These are phyloP conservation scores for Bombus cullumanus DNA, from an alignment of 1,140 invertebrate species.

Conservation along the genomic window DNA sequence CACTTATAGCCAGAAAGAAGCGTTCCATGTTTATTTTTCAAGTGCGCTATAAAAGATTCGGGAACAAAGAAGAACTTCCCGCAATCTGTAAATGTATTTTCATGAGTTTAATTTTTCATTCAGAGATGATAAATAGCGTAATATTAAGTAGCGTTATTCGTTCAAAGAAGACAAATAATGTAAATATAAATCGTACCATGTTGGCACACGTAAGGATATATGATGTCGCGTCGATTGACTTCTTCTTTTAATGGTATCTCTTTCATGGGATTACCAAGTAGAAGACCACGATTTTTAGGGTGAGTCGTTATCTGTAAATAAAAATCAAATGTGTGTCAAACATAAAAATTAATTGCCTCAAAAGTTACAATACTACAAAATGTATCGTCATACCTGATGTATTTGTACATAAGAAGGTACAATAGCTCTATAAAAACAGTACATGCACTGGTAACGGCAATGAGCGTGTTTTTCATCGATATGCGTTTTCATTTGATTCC, in stretches of 20 bases:
- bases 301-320: conserved; percentile 53
- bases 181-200: conserved; percentile 63
- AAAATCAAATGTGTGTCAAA: not conserved
- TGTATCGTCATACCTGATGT: conserved; percentile 79
- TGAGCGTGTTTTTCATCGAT: conserved; percentile 81
- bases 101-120: not conserved
- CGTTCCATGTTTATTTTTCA: conserved; percentile 74
- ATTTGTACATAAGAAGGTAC: conserved; percentile 82
- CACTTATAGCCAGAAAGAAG: conserved; percentile 69
- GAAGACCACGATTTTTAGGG: conserved; percentile 41
- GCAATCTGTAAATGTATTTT: conserved; percentile 72
- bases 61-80: conserved; percentile 76
- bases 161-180: not conserved
- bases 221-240: conserved; percentile 66
- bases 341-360: not conserved
- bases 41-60: conserved; percentile 76
- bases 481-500: conserved; percentile 73
- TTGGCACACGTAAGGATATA: conserved; percentile 77
- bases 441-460: conserved; percentile 84
- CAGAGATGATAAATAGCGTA: too few species aligned
- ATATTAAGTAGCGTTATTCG: not conserved
- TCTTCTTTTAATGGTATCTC: conserved; percentile 56
- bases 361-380: not conserved
- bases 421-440: conserved; percentile 85
- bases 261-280: conserved; percentile 50